A percentile compares a stretch with the other conserved stretches of the same genome.
phyloP scores from a whole-genome alignment of 2,113 vertebrate species.

The Copsychus sechellarum region DNA sequence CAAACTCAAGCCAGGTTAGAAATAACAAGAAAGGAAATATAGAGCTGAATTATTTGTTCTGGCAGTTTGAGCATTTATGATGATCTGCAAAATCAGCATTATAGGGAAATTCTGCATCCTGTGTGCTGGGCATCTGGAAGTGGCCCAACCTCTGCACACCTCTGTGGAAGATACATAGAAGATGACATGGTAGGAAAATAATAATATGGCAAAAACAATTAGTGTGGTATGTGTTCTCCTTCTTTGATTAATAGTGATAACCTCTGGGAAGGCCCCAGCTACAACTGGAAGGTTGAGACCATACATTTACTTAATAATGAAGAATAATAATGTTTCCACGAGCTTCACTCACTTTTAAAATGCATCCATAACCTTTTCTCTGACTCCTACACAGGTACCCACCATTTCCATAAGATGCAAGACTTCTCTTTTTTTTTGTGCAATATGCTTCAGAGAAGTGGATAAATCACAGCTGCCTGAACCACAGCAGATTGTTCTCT shows the following conservation, averaged over 20 bases:
- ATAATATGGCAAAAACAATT: fast-evolving
- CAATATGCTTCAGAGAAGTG: not conserved
- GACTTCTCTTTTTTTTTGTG: not conserved
- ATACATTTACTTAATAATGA: not conserved
- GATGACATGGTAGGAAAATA: not conserved
- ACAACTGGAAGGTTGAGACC: not conserved
- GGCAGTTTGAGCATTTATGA: not conserved
- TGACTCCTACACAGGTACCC: not conserved
- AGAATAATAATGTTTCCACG: not conserved
- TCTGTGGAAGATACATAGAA: not conserved
- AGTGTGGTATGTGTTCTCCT: not conserved
- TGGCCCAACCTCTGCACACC: not conserved
- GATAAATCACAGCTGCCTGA: not conserved
- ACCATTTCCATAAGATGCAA: not conserved
- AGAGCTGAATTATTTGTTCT: not conserved
- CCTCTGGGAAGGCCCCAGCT: not conserved
- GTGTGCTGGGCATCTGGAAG: not conserved
- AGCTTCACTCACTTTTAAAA: not conserved
- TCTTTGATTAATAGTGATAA: not conserved
- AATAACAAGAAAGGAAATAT: not conserved
- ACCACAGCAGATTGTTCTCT: not conserved
- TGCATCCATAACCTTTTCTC: not conserved
- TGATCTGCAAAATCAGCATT: not conserved
- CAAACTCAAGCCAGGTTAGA: not conserved
- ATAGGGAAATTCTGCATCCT: not conserved